Conservation (phyloP, 2,797 vertebrate genomes). For the Sphenodon punctatus region DNA sequence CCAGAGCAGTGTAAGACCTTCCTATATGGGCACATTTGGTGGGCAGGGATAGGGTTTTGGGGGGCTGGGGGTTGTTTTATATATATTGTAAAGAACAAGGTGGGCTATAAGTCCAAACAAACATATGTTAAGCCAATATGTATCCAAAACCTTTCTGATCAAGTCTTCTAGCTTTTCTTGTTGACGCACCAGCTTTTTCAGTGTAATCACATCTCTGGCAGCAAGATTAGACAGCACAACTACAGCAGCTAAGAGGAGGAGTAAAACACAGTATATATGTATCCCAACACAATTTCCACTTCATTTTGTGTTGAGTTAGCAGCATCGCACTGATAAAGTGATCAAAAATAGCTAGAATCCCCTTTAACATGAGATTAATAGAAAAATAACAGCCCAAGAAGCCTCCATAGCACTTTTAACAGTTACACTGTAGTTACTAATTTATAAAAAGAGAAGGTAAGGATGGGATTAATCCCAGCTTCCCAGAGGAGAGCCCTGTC, state of each 20-base stretch:
- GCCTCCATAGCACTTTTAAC: not conserved
- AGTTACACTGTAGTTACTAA: not conserved
- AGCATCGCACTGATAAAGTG: not conserved
- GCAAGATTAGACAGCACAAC: not conserved
- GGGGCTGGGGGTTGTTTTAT: too few relatives aligned
- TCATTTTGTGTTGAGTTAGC: not conserved
- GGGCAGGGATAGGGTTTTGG: too few relatives aligned
- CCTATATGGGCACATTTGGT: too few relatives aligned
- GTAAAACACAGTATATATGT: rapidly evolving
- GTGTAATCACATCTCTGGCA: not conserved
- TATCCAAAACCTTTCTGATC: not conserved
- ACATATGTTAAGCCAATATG: not conserved
- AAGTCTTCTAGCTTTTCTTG: too few relatives aligned
- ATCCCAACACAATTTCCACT: not conserved
- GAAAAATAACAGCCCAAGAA: not conserved
- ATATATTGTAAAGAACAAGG: too few relatives aligned
- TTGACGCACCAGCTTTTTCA: not conserved
- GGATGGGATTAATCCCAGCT: not conserved
- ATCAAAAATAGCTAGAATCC: not conserved
- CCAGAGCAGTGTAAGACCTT: too few relatives aligned
- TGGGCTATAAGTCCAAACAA: not conserved
- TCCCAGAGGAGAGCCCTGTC: not conserved
- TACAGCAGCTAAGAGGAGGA: not conserved
- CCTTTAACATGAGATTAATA: not conserved
- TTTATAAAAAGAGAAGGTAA: not conserved